phyloP scores from a whole-genome alignment of 2,113 vertebrate species.

The Excalfactoria chinensis region DNA sequence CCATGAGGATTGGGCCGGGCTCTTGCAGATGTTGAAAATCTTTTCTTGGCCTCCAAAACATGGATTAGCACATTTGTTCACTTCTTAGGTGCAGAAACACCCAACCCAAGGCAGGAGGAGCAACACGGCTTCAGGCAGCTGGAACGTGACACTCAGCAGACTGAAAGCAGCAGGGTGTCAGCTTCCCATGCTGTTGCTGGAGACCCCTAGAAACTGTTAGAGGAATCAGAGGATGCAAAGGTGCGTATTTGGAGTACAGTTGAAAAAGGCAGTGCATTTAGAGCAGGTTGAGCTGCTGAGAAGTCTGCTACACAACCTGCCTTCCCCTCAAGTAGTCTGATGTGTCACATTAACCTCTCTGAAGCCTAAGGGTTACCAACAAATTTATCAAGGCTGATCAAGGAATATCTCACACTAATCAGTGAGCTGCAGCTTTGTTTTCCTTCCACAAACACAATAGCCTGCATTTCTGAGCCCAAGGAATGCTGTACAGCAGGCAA shows the following conservation, averaged over 20 bases:
- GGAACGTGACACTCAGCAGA: background rate
- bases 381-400: background rate
- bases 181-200: background rate
- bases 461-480: background rate
- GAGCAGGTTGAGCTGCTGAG: background rate
- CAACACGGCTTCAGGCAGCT: background rate
- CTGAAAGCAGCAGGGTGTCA: background rate
- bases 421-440: constrained; percentile 9
- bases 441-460: constrained; percentile 21
- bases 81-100: background rate
- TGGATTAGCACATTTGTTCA: background rate
- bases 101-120: background rate
- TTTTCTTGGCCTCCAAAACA: background rate
- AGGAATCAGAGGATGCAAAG: background rate
- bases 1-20: background rate
- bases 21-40: background rate
- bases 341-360: background rate
- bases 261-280: background rate
- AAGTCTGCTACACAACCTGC: background rate
- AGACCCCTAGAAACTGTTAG: background rate
- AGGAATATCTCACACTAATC: background rate
- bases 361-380: background rate
- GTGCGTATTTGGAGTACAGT: background rate
- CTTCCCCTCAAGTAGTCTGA: background rate
- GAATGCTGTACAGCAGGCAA: background rate